These are phyloP conservation scores for Pterobdella sp. DNA, from an alignment of 2,888 invertebrate species.

Conservation along the genomic window DNA sequence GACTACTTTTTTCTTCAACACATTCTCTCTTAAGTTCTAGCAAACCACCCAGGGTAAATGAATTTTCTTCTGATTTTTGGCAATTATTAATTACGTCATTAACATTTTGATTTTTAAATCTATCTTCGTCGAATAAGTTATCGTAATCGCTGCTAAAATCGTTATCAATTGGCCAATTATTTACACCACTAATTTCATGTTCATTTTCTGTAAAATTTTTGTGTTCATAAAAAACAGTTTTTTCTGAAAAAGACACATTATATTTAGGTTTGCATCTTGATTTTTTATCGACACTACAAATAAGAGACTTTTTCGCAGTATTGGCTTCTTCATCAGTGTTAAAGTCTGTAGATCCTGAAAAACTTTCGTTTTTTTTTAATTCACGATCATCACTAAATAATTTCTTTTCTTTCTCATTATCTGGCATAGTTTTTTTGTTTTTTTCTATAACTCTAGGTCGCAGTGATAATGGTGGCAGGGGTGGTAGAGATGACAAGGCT, in stretches of 20 bases:
- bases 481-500: too few relatives aligned
- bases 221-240: slow-evolving; percentile 23
- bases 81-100: too few relatives aligned
- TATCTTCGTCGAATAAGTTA: neutral
- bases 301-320: neutral
- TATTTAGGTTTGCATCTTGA: slow-evolving; percentile 13
- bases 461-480: too few relatives aligned
- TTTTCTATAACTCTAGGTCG: too few relatives aligned
- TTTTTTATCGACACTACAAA: neutral
- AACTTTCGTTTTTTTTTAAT: too few relatives aligned
- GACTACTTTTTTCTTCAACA: too few relatives aligned
- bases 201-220: neutral
- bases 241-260: slow-evolving; percentile 24
- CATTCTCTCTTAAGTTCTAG: neutral
- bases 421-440: too few relatives aligned
- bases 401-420: too few relatives aligned
- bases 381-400: too few relatives aligned
- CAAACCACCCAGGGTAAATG: slow-evolving; percentile 10
- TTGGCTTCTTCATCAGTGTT: neutral
- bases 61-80: too few relatives aligned
- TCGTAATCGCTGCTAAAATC: neutral
- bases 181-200: neutral
- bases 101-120: too few relatives aligned
- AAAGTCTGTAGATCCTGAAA: too few relatives aligned
- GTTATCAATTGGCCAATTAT: neutral